phyloP scores from a whole-genome alignment of 2,113 vertebrate species.

The Galbula dea region DNA sequence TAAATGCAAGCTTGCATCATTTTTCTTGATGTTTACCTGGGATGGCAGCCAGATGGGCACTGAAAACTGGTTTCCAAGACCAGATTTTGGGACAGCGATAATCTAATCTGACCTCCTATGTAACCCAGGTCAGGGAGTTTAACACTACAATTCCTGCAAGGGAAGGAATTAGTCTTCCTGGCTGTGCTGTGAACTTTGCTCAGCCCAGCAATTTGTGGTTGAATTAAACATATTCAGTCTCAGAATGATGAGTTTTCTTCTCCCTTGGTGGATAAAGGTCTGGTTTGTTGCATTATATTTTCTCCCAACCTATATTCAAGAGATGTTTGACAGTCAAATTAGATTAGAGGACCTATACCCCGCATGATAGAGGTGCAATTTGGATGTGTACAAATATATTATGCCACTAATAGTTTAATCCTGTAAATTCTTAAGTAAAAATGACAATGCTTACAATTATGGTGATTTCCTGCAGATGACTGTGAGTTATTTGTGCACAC shows the following conservation, averaged over 20 bases:
- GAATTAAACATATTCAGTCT: background rate
- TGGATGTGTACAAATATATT: background rate
- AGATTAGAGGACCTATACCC: background rate
- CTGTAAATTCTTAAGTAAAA: background rate
- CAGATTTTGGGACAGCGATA: background rate
- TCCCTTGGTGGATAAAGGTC: background rate
- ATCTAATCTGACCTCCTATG: slow-evolving; percentile 26
- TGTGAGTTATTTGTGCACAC: background rate
- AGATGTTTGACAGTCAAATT: background rate
- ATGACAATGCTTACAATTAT: background rate
- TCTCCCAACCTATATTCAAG: background rate
- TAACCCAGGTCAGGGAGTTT: slow-evolving; percentile 42
- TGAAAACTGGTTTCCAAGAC: slow-evolving; percentile 9
- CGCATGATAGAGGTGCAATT: background rate
- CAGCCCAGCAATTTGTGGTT: slow-evolving; percentile 37
- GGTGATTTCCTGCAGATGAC: background rate
- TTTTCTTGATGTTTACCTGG: slow-evolving; percentile 1
- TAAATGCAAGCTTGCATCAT: fast-evolving
- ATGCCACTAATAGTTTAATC: background rate
- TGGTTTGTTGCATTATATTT: background rate
- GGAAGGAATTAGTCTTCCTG: slow-evolving; percentile 15
- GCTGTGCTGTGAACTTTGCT: background rate
- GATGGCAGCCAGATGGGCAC: slow-evolving; percentile 22
- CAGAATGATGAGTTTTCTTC: background rate
- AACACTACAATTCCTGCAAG: background rate